phyloP scores from a whole-genome alignment of 1,140 invertebrate genomes.

The Schlechtendalia chinensis region DNA sequence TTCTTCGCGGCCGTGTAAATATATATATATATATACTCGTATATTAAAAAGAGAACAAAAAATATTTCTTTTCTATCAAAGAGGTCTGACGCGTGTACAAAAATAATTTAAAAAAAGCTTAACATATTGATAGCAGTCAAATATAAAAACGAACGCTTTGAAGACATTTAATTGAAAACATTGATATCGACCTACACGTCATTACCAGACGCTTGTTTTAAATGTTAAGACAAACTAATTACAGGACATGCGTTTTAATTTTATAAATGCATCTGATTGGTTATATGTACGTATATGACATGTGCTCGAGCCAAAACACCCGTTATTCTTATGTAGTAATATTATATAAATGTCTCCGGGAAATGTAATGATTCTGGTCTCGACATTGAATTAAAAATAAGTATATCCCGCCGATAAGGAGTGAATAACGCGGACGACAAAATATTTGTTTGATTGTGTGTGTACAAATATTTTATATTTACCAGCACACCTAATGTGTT shows the following conservation, averaged over 20 bases:
- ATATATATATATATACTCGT: background rate
- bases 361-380: no score
- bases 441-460: no score
- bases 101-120: background rate
- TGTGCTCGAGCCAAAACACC: no score
- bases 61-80: background rate
- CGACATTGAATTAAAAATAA: no score
- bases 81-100: background rate
- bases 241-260: background rate
- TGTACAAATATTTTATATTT: no score
- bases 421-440: no score
- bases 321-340: no score
- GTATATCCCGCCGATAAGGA: no score
- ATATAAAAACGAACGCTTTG: slow-evolving; percentile 2
- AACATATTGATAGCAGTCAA: background rate
- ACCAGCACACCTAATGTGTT: no score
- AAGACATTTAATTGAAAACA: slow-evolving; percentile 22
- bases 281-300: background rate
- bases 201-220: slow-evolving; percentile 10
- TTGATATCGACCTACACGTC: background rate
- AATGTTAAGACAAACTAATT: background rate
- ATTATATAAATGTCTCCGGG: no score
- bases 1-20: background rate
- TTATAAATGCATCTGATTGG: background rate
- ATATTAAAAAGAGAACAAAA: slow-evolving; percentile 1